A percentile compares a stretch with the other conserved stretches of the same genome.
These are phyloP conservation scores for Abscondita cerata DNA, from an alignment of 2,888 invertebrate species.

Conservation along the genomic window DNA sequence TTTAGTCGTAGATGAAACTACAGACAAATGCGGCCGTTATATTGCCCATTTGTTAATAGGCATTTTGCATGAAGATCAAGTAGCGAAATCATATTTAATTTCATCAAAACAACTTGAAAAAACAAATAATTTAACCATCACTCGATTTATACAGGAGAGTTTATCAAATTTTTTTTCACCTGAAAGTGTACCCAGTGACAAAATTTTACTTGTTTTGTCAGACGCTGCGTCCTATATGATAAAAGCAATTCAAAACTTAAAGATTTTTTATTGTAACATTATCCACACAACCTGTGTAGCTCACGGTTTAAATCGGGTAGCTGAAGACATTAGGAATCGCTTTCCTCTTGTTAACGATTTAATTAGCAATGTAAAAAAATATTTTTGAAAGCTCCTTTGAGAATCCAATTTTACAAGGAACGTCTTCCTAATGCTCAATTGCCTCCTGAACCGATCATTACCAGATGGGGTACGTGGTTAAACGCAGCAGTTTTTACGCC, in stretches of 20 bases:
- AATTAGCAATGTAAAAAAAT: conserved; percentile 1
- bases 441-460: background rate
- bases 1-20: too few species aligned
- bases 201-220: conserved; percentile 32
- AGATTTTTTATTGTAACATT: conserved; percentile 24
- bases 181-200: conserved; percentile 4
- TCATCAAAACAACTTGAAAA: conserved; percentile 6
- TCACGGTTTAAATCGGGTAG: background rate
- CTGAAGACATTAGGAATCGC: background rate
- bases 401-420: too few species aligned
- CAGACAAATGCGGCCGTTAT: too few species aligned
- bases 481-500: background rate
- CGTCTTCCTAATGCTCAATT: background rate
- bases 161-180: conserved; percentile 10
- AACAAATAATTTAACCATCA: conserved; percentile 9
- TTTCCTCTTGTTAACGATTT: conserved; percentile 7
- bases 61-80: background rate
- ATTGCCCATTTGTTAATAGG: conserved; percentile 7
- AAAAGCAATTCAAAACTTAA: background rate
- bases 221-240: conserved; percentile 34
- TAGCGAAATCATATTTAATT: conserved; percentile 8
- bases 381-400: background rate
- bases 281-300: background rate
- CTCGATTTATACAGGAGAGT: background rate
- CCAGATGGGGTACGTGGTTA: too few species aligned